Base-by-base conservation (phyloP, 2,113 vertebrate genomes). In the Tyrannus savana region DNA sequence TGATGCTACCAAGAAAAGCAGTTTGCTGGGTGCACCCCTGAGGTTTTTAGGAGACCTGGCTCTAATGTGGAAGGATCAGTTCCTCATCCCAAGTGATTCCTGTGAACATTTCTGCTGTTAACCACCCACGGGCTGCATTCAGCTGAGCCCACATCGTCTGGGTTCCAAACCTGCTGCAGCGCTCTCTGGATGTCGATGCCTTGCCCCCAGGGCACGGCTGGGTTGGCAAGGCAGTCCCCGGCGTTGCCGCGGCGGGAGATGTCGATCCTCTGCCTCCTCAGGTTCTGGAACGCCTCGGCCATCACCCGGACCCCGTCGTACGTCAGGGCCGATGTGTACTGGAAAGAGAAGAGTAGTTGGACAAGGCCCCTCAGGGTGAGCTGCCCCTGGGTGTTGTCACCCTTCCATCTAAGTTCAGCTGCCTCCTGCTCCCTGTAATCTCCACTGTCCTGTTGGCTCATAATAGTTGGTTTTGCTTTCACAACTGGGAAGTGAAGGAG, bases 171-270 rank as follows among this genome's bases (percentile, higher is more conserved):
- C 99, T 99, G 99, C 97, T 99, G 99, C 93, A 99, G 96, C 3
- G 99, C 99, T 97, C 99, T 98, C 98, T 99, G 99, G 96, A 99
- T 99, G 97, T 99, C 99, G 21, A 99, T 99, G 58, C 99, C 99
- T 84, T 99, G 99, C 44, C 99, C 99, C 99, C 99, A 99, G 55
- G 99, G 99, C 91, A 99, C 99, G 1, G 99, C 99, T 0, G 99
- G 99, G 96, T 99, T 99, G 91, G 99, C 99, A 21, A 99, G 98
- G 94, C 99, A 99, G 96, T 99, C 99, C 9, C 99, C 99, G 3
- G 99, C 99, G 2, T 99, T 99, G 62, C 99, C 99, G 3, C 99
- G 98, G 42, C 99, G 99, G 76, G 99, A 99, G 89, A 99, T 99
- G 91, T 99, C 99, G 59, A 99, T 99, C 96, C 99, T 98, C 96